phyloP scores from a whole-genome alignment of 2,797 vertebrate species.

The Austrolebias charrua region DNA sequence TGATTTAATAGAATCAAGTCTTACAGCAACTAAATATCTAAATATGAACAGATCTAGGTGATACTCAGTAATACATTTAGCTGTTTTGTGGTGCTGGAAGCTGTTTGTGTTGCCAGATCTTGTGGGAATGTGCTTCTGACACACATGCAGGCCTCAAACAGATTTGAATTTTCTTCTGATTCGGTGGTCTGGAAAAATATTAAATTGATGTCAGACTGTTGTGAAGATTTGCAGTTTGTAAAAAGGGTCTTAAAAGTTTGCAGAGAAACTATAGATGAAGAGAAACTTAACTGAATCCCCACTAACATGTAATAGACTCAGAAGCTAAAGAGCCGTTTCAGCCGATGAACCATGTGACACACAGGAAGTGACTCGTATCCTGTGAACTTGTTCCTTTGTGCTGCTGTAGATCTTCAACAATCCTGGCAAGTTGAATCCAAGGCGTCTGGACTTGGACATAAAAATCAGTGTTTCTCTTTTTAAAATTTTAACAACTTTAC shows the following conservation, averaged over 20 bases:
- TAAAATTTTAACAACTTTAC: too few relatives aligned
- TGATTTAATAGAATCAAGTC: not conserved
- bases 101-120: constrained; percentile 4
- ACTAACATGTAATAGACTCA: not conserved
- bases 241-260: not conserved
- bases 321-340: not conserved
- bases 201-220: not conserved
- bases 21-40: not conserved
- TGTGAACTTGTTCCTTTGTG: not conserved
- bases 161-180: constrained; percentile 1
- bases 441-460: too few relatives aligned
- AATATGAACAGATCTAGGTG: not conserved
- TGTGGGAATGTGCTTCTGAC: not conserved
- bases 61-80: constrained; percentile 1
- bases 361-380: not conserved
- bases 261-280: not conserved
- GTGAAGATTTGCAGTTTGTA: not conserved
- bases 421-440: too few relatives aligned
- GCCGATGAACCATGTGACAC: not conserved
- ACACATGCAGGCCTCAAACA: not conserved
- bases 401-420: too few relatives aligned
- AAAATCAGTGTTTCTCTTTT: too few relatives aligned
- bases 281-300: not conserved
- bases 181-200: constrained; percentile 3
- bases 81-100: constrained; percentile 1